These are phyloP conservation scores for Eurystomus glaucurus DNA, from an alignment of 2,797 vertebrate species.

Conservation along the genomic window DNA sequence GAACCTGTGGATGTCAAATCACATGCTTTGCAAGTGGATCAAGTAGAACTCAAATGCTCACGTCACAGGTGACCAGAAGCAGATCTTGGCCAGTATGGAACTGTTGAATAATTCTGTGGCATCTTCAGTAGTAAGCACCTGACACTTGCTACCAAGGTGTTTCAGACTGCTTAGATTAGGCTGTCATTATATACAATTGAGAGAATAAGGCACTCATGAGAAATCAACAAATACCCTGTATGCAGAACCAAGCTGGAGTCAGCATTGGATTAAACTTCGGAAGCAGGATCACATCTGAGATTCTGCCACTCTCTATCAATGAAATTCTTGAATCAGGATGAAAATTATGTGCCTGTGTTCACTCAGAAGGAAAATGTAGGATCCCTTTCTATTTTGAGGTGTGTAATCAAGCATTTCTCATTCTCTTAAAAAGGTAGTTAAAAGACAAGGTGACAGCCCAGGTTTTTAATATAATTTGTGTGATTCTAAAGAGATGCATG, in stretches of 20 bases:
- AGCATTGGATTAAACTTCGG: neutral
- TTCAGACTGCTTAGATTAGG: neutral
- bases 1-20: neutral
- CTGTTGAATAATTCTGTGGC: neutral
- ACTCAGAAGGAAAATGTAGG: neutral
- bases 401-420: neutral
- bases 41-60: neutral
- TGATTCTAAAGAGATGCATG: accelerated
- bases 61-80: neutral
- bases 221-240: neutral
- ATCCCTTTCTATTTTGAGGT: neutral
- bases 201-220: neutral
- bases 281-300: neutral
- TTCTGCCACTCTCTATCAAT: neutral
- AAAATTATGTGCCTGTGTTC: neutral
- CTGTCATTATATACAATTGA: neutral
- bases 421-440: neutral
- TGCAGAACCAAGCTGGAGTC: neutral
- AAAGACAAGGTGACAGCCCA: neutral
- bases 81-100: neutral
- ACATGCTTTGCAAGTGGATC: neutral
- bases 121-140: neutral
- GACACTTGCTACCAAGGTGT: neutral
- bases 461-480: neutral
- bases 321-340: neutral